Base-by-base conservation (phyloP, 92 coral and sea anemone genomes). In the Palythoa caribaeorum region DNA sequence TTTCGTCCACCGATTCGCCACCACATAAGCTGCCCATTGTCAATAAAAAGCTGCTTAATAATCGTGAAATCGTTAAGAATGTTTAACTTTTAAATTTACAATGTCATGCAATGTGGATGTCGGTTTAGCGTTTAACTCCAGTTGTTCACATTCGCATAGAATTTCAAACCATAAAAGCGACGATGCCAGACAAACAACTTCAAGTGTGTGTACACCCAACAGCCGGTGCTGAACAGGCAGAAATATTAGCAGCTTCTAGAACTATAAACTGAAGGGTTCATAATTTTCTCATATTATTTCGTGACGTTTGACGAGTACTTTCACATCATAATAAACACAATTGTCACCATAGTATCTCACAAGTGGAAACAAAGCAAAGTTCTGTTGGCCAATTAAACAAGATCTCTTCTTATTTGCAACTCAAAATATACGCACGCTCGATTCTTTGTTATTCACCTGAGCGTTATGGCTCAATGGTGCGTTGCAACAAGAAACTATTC, bases 1-100 rank as follows among this genome's bases (percentile, higher is more conserved):
- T 76, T 85, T 93, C 91, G 83, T 92, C 94, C 4, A 10, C 60
- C 47, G 75, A 20, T 48, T 81, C 62, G 39, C 86, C 76, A 14
- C 47, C 39, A 53, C 28, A 81, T 47, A 71, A 81, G 44, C 47
- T 81, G 35, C 86, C 76, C 76, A 81, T 81, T 40, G 35, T 63
- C 38, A 52, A n/a, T 6, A n/a, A 65, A 5, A 65, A 39, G 14
- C 62, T 62, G 38, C 65, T 35, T 63, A 38, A 28, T 44, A 21
- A 14, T 77, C 76, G 47, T 6, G 1, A 20, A 11, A 5, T 1
- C 66, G 71, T 14, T 81, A 8, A 19, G 53, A 38, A 10, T 38
- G 21, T 51, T 13, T 62, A 53, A 51, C 10, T 63, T 53, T 47
- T 60, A 40, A 60, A 65, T 66, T 39, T 8, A 19, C 74, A 12